Percentiles rank a stretch among this genome's conserved stretches.
Evolutionary conservation across 2,113 vertebrate species (phyloP).

Genomic region (Octodon degus): DNA sequence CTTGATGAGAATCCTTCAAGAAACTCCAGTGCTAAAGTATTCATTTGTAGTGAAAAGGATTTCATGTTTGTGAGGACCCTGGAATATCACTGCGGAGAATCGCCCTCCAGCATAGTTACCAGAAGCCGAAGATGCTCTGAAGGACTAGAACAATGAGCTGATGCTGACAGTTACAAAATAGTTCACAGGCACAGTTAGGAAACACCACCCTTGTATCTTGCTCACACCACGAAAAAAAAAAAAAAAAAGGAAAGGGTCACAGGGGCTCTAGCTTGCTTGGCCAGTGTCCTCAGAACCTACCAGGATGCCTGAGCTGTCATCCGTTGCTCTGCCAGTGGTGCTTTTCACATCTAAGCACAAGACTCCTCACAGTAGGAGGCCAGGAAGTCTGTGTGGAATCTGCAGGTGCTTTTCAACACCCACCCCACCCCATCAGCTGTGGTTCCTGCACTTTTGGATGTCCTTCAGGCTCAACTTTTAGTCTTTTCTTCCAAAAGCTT

Average conservation of each 20-base stretch:
- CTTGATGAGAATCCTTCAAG: not conserved
- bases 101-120: not conserved
- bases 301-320: not conserved
- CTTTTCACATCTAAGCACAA: not conserved
- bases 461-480: not conserved
- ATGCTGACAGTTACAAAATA: not conserved
- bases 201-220: not conserved
- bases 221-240: not conserved
- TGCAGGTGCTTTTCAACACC: not conserved
- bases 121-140: constrained; percentile 12
- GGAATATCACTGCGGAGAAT: not conserved
- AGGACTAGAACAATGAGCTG: not conserved
- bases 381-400: not conserved
- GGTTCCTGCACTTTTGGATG: not conserved
- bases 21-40: not conserved
- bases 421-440: not conserved
- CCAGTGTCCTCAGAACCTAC: not conserved
- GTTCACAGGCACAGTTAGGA: not conserved
- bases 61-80: constrained; percentile 37
- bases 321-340: not conserved
- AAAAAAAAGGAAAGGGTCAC: not conserved
- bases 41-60: not conserved
- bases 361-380: not conserved
- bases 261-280: not conserved
- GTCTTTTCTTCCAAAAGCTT: constrained; percentile 33